These are phyloP conservation scores for Sinotaia quadrata DNA, from an alignment of 2,888 invertebrate species.

Conservation along the genomic window DNA sequence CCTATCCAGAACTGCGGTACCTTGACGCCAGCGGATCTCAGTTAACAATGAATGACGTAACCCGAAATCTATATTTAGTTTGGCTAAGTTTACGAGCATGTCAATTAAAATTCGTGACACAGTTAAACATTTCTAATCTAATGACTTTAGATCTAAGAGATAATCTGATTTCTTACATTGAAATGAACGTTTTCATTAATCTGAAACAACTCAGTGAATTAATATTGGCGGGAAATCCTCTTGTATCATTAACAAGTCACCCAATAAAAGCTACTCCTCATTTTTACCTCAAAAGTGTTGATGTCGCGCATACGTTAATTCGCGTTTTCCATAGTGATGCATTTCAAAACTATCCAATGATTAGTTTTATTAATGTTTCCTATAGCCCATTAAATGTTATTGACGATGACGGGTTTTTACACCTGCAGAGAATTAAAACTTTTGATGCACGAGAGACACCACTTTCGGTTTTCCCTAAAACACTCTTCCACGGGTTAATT, in stretches of 20 bases:
- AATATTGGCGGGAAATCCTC: neutral
- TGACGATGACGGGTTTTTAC: neutral
- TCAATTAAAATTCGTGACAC: neutral
- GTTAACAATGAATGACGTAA: neutral
- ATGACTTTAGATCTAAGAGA: constrained; percentile 16
- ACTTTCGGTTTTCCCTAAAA: no score
- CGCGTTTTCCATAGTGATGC: no score
- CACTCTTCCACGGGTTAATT: no score
- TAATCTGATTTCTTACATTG: constrained; percentile 7
- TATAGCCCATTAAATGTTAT: neutral
- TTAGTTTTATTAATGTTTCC: no score
- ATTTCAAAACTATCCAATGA: no score
- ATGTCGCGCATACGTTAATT: no score
- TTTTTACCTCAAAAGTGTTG: no score
- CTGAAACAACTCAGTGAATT: constrained; percentile 6
- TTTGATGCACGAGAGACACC: constrained; percentile 18
- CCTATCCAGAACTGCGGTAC: neutral
- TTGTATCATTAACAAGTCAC: no score
- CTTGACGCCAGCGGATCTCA: constrained; percentile 18
- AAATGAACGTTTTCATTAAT: neutral
- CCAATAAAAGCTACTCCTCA: no score
- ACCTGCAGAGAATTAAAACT: constrained; percentile 4
- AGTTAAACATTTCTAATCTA: neutral
- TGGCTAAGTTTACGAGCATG: neutral
- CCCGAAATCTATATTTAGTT: neutral